phyloP scores from a whole-genome alignment of 2,888 invertebrate genomes.

The Catocala fraxini region DNA sequence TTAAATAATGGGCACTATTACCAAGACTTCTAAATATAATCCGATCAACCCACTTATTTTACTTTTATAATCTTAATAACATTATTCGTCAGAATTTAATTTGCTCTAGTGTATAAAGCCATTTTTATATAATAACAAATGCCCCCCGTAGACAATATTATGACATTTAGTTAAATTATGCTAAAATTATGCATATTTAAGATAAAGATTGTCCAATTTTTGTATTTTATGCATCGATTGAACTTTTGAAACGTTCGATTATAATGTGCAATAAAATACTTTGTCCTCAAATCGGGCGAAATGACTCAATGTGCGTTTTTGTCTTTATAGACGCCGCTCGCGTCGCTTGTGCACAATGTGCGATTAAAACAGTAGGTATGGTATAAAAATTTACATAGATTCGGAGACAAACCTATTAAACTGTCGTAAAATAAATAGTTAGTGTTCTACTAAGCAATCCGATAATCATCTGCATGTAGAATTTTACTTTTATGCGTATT shows the following conservation, averaged over 20 bases:
- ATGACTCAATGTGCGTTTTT: slow-evolving; percentile 28
- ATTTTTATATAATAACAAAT: slow-evolving; percentile 35
- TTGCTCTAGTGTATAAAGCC: slow-evolving; percentile 27
- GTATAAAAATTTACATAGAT: slow-evolving; percentile 12
- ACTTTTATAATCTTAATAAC: slow-evolving; percentile 31
- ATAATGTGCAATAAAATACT: slow-evolving; percentile 37
- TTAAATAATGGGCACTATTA: slow-evolving; percentile 33
- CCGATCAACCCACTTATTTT: slow-evolving; percentile 30
- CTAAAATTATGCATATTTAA: slow-evolving; percentile 53
- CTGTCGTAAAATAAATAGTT: slow-evolving; percentile 27
- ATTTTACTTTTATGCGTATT: not conserved
- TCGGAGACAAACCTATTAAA: slow-evolving; percentile 32
- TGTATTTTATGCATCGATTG: slow-evolving; percentile 50
- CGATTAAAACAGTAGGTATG: slow-evolving; percentile 16
- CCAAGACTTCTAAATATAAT: slow-evolving; percentile 25
- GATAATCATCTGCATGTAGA: not conserved
- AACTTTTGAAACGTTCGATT: slow-evolving; percentile 38
- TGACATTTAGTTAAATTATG: slow-evolving; percentile 58
- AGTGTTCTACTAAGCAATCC: not conserved
- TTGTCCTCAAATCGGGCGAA: slow-evolving; percentile 24
- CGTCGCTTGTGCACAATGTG: slow-evolving; percentile 13
- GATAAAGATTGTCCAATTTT: slow-evolving; percentile 49
- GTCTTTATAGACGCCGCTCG: slow-evolving; percentile 31
- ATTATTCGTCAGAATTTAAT: slow-evolving; percentile 29
- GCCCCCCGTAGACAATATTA: slow-evolving; percentile 54